These are phyloP conservation scores for Hypotaenidia philippensis DNA, from an alignment of 2,797 vertebrate genomes.

Conservation along the genomic window DNA sequence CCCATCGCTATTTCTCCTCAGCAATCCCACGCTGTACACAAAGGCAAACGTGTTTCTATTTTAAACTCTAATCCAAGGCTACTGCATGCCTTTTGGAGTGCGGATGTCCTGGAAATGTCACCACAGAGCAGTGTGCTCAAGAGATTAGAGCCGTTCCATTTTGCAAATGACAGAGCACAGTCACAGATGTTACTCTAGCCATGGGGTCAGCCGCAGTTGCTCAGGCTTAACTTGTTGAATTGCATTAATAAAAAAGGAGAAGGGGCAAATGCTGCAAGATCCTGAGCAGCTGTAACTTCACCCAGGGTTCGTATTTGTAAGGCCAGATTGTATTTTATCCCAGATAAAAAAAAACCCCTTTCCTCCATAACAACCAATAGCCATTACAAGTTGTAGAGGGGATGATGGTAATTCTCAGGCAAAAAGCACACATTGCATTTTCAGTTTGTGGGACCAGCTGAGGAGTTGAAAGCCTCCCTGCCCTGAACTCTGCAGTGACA, in stretches of 20 bases:
- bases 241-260: background rate
- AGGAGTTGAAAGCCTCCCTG: background rate
- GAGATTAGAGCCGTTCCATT: slow-evolving; percentile 39
- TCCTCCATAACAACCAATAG: background rate
- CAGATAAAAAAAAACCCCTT: background rate
- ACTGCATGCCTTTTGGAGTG: slow-evolving; percentile 33
- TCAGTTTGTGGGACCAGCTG: background rate
- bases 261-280: background rate
- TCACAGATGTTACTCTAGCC: slow-evolving; percentile 40
- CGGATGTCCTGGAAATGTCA: slow-evolving; percentile 73
- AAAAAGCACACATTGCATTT: rapidly evolving
- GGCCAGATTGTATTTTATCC: background rate
- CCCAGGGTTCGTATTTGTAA: background rate
- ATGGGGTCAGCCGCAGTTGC: background rate
- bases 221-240: slow-evolving; percentile 44
- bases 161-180: slow-evolving; percentile 44
- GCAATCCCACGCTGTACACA: background rate
- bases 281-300: background rate
- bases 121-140: slow-evolving; percentile 32
- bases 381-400: background rate
- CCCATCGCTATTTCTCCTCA: background rate
- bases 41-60: slow-evolving; percentile 32
- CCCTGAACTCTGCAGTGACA: rapidly evolving
- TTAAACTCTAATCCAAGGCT: slow-evolving; percentile 45
- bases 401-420: background rate